Conservation (phyloP, 1,140 invertebrate genomes). For the Thalassaphorura encarpata region DNA sequence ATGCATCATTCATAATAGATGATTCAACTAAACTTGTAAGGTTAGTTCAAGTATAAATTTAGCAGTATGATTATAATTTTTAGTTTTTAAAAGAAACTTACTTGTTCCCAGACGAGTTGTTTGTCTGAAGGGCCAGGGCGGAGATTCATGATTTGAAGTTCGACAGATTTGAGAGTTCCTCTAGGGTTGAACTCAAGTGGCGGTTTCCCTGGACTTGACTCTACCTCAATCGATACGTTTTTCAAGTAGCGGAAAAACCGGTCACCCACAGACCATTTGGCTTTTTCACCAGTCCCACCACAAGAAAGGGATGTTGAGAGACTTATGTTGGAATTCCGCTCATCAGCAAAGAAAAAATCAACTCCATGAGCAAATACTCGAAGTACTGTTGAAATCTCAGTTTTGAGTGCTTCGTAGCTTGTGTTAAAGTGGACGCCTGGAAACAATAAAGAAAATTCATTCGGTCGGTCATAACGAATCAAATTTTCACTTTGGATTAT, state of each 20-base stretch:
- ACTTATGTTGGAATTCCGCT: constrained; percentile 48
- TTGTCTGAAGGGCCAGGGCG: constrained; percentile 51
- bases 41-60: background rate
- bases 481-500: too few relatives aligned
- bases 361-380: constrained; percentile 85
- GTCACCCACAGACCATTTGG: constrained; percentile 65
- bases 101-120: constrained; percentile 81
- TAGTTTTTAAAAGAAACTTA: constrained; percentile 39
- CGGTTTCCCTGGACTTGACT: constrained; percentile 8
- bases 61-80: background rate
- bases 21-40: background rate
- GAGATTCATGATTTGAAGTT: constrained; percentile 87
- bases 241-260: constrained; percentile 62
- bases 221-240: constrained; percentile 48
- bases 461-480: too few relatives aligned
- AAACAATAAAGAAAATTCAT: constrained; percentile 23
- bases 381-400: constrained; percentile 76
- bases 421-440: constrained; percentile 85
- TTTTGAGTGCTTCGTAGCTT: constrained; percentile 61
- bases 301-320: constrained; percentile 72
- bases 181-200: constrained; percentile 51
- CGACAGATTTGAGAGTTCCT: constrained; percentile 71
- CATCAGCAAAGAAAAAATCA: constrained; percentile 69
- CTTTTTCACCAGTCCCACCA: constrained; percentile 52
- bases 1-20: background rate